Base-by-base conservation (phyloP, 2,888 invertebrate species). In the Agrochola circellaris region DNA sequence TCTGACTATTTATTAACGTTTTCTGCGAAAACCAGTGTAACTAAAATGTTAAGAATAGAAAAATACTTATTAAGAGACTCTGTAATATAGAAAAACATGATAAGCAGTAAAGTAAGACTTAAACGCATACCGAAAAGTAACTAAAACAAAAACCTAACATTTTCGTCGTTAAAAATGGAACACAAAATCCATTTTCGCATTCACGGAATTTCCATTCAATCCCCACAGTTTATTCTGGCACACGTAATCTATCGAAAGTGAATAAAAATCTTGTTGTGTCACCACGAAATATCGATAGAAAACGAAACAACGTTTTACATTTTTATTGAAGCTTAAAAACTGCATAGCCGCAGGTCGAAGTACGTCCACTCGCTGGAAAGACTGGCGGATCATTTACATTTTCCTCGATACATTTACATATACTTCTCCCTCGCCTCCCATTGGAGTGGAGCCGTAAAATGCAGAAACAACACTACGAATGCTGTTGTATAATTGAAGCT, bases 391-490 rank as follows among this genome's bases (percentile, higher is more conserved):
- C 91, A 94, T 94, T 94, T 94, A 92, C 93, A 94, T 94, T 89
- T 89, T 89, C 83, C 90, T 87, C 91, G 90, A 91, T 91, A 92
- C 90, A 94, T 94, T 94, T 93, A 92, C 94, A 94, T 94, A 92
- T 90, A 89, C 90, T 91, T 92, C 90, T 89, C 89, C 89, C 70
- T 84, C 79, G 79, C 80, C 87, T 89, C 89, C 85, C 90, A 82
- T 83, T 90, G 89, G 88, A 91, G 90, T 89, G 90, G 87, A 90
- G 90, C 91, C 90, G 90, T 93, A 93, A 94, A 94, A 94, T 92
- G 91, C 92, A 93, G 92, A 89, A 92, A 91, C 89, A 90, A 88
- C 90, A 89, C 88, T 84, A 88, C 88, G 73, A 86, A 86, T 81
- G 75, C 89, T 88, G 87, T 87, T 91, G 92, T 91, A 94, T 94